Evolutionary conservation across 2,113 vertebrate genomes (phyloP), one percentile per base, ranked within the genome.

Genomic region (Callospermophilus lateralis): DNA sequence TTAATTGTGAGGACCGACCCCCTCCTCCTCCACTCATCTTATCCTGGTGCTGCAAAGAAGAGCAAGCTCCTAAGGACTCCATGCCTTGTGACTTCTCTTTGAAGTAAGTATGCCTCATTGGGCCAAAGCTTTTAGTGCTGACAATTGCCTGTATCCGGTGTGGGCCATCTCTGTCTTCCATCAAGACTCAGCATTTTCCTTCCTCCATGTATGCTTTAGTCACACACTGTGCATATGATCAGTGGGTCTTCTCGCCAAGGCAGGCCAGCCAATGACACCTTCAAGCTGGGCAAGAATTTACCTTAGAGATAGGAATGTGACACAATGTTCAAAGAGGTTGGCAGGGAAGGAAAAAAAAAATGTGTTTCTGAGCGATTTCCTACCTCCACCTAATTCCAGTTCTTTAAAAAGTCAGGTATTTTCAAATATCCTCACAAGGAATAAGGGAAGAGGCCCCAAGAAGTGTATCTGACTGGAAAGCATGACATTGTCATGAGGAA

Each of bases 81-180:
- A 0, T 13, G 58, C 30, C 61, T 91, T 32, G 5, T 48, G 68
- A 55, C 12, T 28, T n/a, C n/a, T 93, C 80, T 97, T 42, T 94
- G 65, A 96, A 96, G 86, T 17, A 90, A 72, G 32, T 26, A 81
- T 87, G 97, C 97, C 34, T 96, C 95, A 87, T 1, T 15, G 28
- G 30, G 32, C 34, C 70, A 51, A 37, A 79, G 20, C 26, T 83
- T 79, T 91, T 20, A 85, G 55, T 70, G 73, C 81, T 80, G 85
- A 87, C 63, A 93, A 80, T 37, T 72, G 61, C 30, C 39, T 72
- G n/a, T 51, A 73, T 95, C 88, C 4, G 8, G 89, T 79, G 37
- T 45, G 42, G 68, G 32, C 37, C 67, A 79, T 39, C 51, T 93
- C 85, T 91, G 85, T 45, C 83, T 96, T 86, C 30, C 34, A 95